Conservation (phyloP, 2,113 vertebrate genomes). For the Calidris pugnax region DNA sequence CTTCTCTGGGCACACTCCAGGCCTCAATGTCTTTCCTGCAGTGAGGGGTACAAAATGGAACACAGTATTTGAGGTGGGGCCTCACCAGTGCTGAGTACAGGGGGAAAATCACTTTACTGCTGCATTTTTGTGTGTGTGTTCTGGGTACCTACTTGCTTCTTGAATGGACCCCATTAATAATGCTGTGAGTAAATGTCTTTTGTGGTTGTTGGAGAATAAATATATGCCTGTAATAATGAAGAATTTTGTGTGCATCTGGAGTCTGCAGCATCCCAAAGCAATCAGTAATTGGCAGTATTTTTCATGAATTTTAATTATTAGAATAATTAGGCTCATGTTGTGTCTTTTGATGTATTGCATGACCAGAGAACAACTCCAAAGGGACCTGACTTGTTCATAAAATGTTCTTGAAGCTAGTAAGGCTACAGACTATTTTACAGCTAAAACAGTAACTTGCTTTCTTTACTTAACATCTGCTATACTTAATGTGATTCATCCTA, state of each 20-base stretch:
- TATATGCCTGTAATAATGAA: neutral
- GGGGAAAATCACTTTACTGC: neutral
- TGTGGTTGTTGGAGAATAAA: neutral
- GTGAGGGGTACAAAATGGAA: neutral
- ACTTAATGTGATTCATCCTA: neutral
- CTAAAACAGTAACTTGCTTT: neutral
- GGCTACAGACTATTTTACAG: neutral
- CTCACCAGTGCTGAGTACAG: neutral
- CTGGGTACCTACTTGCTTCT: neutral
- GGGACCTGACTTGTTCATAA: neutral
- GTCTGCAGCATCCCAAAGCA: neutral
- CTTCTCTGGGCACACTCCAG: neutral
- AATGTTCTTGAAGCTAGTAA: neutral
- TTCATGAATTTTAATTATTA: neutral
- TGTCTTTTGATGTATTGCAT: conserved; percentile 11
- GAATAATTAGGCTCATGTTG: neutral
- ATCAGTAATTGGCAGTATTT: neutral
- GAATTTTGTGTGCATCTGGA: neutral
- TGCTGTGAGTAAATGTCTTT: neutral
- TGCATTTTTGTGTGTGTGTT: neutral
- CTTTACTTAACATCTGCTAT: neutral
- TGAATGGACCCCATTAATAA: neutral
- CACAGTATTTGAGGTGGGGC: fast-evolving
- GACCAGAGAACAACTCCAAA: neutral
- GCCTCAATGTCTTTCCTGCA: neutral